Evolutionary conservation across 1,140 invertebrate genomes (phyloP), one percentile per base, ranked within the genome.

Genomic region (Ceratina australensis): DNA sequence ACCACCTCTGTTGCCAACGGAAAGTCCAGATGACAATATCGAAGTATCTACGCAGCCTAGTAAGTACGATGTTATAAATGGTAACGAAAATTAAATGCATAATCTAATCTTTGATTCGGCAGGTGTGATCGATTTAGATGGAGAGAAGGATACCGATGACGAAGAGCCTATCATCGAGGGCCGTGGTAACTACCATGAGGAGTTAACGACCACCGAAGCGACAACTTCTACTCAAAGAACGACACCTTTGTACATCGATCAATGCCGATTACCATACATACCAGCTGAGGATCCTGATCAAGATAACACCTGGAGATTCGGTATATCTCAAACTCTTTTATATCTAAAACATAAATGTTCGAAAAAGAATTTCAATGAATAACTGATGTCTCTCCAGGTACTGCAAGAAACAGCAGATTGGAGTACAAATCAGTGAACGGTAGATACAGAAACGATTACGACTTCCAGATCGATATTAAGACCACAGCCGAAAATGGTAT

Each of bases 381-480:
- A 26, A 73, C 64, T 78, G 47, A 56, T 24, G 49, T 75, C 0
- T 66, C 73, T 82, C 26, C 75, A 93, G 96, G 96, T 75, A 95
- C 94, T 1, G 93, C 94, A 60, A 92, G 93, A 33, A 94, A 95
- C 85, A 97, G 96, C 81, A 93, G 96, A 84, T 91, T 96, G 57
- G 96, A 97, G 89, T 97, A 95, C 81, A 90, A 91, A 10, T 93
- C 93, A 8, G 82, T 95, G 15, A 93, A 94, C 5, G 94, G 93
- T 1, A 93, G 94, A 61, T 93, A 95, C 60, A 93, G 94, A 49
- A 94, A 95, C 28, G 93, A 94, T 13, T 96, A 95, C 86, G 95
- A 96, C 64, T 95, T 98, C 81, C 95, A 95, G 18, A 93, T 99
- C 15, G 94, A 96, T 24, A 95, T 99, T 89, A 96, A 96, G 82